Conservation (phyloP, 2,888 invertebrate species). For the Aphidoletes aphidimyza region DNA sequence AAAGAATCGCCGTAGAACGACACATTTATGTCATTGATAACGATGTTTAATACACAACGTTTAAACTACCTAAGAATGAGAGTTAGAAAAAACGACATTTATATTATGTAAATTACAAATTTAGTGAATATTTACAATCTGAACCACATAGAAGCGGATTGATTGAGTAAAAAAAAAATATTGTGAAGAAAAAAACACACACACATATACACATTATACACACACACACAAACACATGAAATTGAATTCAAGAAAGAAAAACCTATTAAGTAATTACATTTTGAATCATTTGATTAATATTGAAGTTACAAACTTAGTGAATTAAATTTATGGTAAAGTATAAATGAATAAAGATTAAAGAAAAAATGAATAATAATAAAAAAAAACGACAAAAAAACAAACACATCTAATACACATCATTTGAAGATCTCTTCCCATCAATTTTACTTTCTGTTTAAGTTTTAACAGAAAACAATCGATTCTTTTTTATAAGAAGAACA, state of each 20-base stretch:
- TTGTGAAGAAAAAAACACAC: no score
- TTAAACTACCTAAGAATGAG: conserved; percentile 9
- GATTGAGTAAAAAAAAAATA: conserved; percentile 4
- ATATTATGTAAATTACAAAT: conserved; percentile 30
- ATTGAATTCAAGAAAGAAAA: no score
- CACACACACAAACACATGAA: conserved; percentile 9
- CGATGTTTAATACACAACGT: background rate
- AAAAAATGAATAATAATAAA: background rate
- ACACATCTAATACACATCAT: conserved; percentile 52
- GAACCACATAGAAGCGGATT: conserved; percentile 8
- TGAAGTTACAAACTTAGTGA: conserved; percentile 41
- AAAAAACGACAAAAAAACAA: background rate
- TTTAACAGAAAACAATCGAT: conserved; percentile 24
- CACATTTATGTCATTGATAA: no score
- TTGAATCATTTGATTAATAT: conserved; percentile 33
- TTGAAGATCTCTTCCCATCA: conserved; percentile 53
- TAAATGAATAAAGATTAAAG: background rate
- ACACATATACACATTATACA: conserved; percentile 26
- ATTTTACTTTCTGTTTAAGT: conserved; percentile 47
- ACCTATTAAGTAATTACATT: conserved; percentile 34
- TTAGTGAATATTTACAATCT: conserved; percentile 40
- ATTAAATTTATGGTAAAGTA: conserved; percentile 5
- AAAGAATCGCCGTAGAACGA: no score
- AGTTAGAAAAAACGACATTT: conserved; percentile 44
- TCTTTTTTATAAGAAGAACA: conserved; percentile 47